Percentiles rank a stretch among this genome's conserved stretches.
Evolutionary conservation across 2,888 invertebrate genomes (phyloP).

Genomic region (Conistra vaccinii): DNA sequence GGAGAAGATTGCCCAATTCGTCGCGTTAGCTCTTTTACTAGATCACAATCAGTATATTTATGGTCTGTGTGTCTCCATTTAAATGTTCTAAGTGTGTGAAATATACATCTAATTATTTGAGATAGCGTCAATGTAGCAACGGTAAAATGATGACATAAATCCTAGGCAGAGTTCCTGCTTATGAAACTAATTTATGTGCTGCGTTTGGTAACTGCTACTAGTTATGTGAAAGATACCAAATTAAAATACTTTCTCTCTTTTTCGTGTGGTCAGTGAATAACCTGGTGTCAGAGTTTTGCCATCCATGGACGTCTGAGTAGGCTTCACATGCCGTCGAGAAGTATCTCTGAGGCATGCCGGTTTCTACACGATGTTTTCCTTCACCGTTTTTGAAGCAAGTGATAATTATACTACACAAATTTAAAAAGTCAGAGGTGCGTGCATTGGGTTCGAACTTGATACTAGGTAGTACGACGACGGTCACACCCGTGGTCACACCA

Average conservation of each 20-base stretch:
- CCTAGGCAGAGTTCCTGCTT: constrained; percentile 40
- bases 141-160: constrained; percentile 8
- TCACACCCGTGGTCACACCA: too few relatives aligned
- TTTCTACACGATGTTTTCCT: too few relatives aligned
- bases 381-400: too few relatives aligned
- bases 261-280: too few relatives aligned
- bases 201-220: constrained; percentile 1
- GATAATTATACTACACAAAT: too few relatives aligned
- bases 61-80: constrained; percentile 14
- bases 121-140: constrained; percentile 40
- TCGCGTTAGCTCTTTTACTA: constrained; percentile 5
- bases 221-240: not conserved
- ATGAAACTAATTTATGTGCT: constrained; percentile 25
- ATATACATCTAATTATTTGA: constrained; percentile 26
- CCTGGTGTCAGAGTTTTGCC: too few relatives aligned
- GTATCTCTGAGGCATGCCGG: too few relatives aligned
- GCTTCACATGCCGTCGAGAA: too few relatives aligned
- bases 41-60: constrained; percentile 38
- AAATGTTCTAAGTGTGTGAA: constrained; percentile 33
- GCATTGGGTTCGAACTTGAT: too few relatives aligned
- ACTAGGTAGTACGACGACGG: too few relatives aligned
- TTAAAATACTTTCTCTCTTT: not conserved
- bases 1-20: not conserved
- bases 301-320: too few relatives aligned
- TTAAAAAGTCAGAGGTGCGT: too few relatives aligned